Evolutionary conservation across 2,113 vertebrate species (phyloP).

Genomic region (Sorex fumeus): DNA sequence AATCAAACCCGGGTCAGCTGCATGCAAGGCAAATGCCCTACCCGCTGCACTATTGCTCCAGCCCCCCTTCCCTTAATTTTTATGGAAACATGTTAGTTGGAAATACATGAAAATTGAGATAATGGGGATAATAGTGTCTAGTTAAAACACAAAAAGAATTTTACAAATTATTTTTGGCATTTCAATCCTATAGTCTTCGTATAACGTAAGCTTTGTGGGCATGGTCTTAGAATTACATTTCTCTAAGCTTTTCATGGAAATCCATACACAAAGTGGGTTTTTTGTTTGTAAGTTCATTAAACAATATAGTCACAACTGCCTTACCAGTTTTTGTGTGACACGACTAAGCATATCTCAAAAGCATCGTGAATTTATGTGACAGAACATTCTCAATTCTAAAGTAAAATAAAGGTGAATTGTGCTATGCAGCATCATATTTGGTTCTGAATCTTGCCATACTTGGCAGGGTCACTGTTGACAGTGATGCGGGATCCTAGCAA

Average conservation of each 20-base stretch:
- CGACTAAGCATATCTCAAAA: conserved; percentile 49
- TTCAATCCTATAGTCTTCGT: background rate
- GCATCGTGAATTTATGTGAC: background rate
- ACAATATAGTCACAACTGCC: background rate
- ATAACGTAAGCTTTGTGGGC: background rate
- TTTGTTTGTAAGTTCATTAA: conserved; percentile 44
- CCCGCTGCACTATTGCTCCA: no score
- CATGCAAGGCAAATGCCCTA: no score
- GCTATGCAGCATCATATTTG: background rate
- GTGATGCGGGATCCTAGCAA: no score
- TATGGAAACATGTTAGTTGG: conserved; percentile 11
- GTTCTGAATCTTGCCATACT: background rate
- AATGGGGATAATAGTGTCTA: background rate
- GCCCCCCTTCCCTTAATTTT: background rate
- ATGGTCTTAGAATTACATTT: background rate
- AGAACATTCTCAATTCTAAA: conserved; percentile 50
- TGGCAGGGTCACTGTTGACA: no score
- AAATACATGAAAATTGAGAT: conserved; percentile 37
- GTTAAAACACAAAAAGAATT: conserved; percentile 58
- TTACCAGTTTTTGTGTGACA: conserved; percentile 29
- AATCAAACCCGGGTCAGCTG: no score
- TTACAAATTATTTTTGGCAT: background rate
- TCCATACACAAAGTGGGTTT: conserved; percentile 12
- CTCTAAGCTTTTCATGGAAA: conserved; percentile 35
- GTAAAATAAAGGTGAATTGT: conserved; percentile 1